Evolutionary conservation across 2,797 vertebrate species (phyloP), one percentile per base, ranked within the genome.

Genomic region (Megaceryle alcyon): DNA sequence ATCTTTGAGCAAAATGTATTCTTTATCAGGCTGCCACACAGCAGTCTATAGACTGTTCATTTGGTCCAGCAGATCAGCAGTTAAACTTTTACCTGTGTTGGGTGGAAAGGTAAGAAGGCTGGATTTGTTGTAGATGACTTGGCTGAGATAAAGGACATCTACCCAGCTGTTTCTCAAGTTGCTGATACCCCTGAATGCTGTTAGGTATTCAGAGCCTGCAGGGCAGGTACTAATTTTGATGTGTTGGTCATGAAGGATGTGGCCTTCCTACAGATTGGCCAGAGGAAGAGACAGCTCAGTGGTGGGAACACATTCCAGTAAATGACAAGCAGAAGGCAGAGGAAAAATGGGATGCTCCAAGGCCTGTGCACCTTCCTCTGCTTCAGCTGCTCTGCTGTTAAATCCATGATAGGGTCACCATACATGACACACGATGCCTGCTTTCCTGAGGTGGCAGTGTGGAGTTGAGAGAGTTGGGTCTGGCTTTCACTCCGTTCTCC

Each of bases 181-280:
- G 49, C 54, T 19, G 7, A 9, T 48, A 28, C 3, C 21, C 17
- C 9, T 76, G 68, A 7, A 33, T 1, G 2, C 10, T 33, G 7
- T 44, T n/a, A n/a, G 29, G 14, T 56, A 6, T 61, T 91, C 21
- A 37, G 73, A 79, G 68, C 53, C 48, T 82, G 39, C 10, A 22
- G 2, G 28, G 12, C 66, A 35, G 29, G 19, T 56, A 8, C 10
- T 33, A 31, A 60, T 48, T 76, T 57, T 57, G 59, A 76, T 66
- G 29, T 0, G 0, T 2, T 44, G 21, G 22, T 39, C 0, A 0
- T 39, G 51, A 37, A 56, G 65, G 31, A 35, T 82, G 31, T 90
- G 49, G 10, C 26, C 33, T 59, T 82, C 37, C 10, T 18, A 9
- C 10, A 26, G 31, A 4, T 7, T 49, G 25, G 23, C n/a, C 46